phyloP scores from a whole-genome alignment of 2,888 invertebrate species.

The Leptinotarsa haldemani region DNA sequence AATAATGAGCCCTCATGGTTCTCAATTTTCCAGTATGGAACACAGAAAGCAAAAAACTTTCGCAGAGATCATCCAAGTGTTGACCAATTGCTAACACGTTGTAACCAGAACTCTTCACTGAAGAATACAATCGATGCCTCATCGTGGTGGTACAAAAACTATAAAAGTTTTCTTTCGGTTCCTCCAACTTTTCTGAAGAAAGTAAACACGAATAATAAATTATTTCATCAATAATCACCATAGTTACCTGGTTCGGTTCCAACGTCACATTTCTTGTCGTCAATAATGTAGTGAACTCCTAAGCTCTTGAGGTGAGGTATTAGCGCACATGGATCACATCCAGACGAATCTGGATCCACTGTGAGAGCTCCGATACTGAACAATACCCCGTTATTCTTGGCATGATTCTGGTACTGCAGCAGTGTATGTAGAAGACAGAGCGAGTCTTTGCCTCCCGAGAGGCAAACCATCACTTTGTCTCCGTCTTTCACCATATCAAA shows the following conservation, averaged over 20 bases:
- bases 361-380: constrained; percentile 81
- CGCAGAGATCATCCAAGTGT: constrained; percentile 85
- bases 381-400: constrained; percentile 78
- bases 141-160: constrained; percentile 81
- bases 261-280: constrained; percentile 65
- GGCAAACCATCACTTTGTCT: constrained; percentile 81
- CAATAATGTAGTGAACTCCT: constrained; percentile 81
- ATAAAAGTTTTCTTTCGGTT: constrained; percentile 64
- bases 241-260: constrained; percentile 52
- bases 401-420: constrained; percentile 85
- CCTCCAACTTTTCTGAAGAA: constrained; percentile 68
- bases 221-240: not conserved
- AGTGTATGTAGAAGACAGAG: constrained; percentile 86
- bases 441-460: constrained; percentile 87
- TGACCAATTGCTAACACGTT: constrained; percentile 91
- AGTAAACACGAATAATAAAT: not conserved
- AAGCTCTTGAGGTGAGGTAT: constrained; percentile 81
- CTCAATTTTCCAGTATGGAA: constrained; percentile 84
- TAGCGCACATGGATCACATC: constrained; percentile 69
- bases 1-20: constrained; percentile 85
- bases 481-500: constrained; percentile 86
- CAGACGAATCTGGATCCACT: constrained; percentile 76
- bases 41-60: constrained; percentile 83
- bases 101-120: constrained; percentile 82
- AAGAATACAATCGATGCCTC: constrained; percentile 79